Conservation (phyloP, 2,888 invertebrate species). For the Cantharis flavilabris region DNA sequence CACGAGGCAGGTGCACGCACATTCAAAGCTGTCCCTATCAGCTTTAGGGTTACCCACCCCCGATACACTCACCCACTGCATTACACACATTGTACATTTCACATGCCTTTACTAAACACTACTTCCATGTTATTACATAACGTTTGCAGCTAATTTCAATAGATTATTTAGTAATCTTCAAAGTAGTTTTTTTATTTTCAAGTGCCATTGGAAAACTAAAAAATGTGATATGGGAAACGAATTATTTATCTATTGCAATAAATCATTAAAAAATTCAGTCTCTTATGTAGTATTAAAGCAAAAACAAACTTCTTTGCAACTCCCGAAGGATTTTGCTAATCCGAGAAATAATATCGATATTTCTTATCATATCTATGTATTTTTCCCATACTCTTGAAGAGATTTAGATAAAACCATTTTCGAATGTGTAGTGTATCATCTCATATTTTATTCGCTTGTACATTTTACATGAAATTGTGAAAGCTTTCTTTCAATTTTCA, state of each 20-base stretch:
- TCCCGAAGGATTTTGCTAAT: neutral
- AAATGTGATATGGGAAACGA: neutral
- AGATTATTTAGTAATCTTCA: neutral
- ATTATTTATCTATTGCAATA: neutral
- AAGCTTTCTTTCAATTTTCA: neutral
- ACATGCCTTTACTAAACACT: slow-evolving; percentile 36
- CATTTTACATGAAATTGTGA: neutral
- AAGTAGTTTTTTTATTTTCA: neutral
- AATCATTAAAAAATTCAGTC: neutral
- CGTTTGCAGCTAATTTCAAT: neutral
- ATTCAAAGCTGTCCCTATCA: slow-evolving; percentile 43
- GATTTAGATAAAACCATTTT: neutral
- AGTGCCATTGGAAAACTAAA: neutral
- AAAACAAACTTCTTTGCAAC: neutral
- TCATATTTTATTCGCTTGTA: neutral
- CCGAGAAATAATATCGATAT: neutral
- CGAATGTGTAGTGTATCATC: neutral
- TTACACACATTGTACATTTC: slow-evolving; percentile 35
- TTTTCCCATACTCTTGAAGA: neutral
- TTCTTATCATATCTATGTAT: neutral
- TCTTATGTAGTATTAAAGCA: neutral
- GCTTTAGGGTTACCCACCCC: slow-evolving; percentile 41
- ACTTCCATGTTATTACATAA: slow-evolving; percentile 8
- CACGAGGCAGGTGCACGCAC: slow-evolving; percentile 49
- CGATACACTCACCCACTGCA: slow-evolving; percentile 32